Evolutionary conservation across 1,140 invertebrate genomes (phyloP).

Genomic region (Sitophilus oryzae): DNA sequence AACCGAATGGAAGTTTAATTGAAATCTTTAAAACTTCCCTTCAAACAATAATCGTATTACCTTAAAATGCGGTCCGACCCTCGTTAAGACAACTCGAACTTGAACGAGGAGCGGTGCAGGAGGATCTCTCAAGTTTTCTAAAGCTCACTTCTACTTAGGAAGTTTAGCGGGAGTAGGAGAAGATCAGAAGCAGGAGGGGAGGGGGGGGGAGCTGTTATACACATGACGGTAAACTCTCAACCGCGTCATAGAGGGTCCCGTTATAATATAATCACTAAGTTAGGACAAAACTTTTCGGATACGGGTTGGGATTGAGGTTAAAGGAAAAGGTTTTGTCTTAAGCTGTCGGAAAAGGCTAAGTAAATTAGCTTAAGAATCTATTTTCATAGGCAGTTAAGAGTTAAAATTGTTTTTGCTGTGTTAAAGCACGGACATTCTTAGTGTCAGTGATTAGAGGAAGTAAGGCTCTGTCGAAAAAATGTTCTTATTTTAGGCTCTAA

Average conservation of each 20-base stretch:
- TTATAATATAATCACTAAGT: not conserved
- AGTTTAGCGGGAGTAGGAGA: conserved; percentile 10
- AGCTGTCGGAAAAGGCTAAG: not conserved
- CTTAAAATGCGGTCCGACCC: conserved; percentile 10
- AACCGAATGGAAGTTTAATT: conserved; percentile 8
- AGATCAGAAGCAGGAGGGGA: too few relatives aligned
- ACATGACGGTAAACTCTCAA: conserved; percentile 10
- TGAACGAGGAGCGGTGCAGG: too few relatives aligned
- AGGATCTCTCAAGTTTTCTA: conserved; percentile 9
- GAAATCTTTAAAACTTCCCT: conserved; percentile 9
- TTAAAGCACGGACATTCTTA: too few relatives aligned
- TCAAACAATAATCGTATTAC: conserved; percentile 15
- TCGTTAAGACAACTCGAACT: conserved; percentile 11
- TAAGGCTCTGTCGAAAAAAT: too few relatives aligned
- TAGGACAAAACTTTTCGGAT: not conserved
- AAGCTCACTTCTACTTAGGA: conserved; percentile 8
- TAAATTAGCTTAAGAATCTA: too few relatives aligned
- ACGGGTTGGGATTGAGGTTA: not conserved
- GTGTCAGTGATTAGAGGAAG: too few relatives aligned
- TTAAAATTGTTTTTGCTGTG: too few relatives aligned
- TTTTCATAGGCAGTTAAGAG: too few relatives aligned
- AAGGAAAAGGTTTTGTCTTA: not conserved
- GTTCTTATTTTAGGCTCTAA: too few relatives aligned
- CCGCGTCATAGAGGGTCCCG: not conserved
- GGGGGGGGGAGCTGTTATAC: conserved; percentile 13